These are phyloP conservation scores for Mycteria americana DNA, from an alignment of 2,797 vertebrate genomes.

Conservation along the genomic window DNA sequence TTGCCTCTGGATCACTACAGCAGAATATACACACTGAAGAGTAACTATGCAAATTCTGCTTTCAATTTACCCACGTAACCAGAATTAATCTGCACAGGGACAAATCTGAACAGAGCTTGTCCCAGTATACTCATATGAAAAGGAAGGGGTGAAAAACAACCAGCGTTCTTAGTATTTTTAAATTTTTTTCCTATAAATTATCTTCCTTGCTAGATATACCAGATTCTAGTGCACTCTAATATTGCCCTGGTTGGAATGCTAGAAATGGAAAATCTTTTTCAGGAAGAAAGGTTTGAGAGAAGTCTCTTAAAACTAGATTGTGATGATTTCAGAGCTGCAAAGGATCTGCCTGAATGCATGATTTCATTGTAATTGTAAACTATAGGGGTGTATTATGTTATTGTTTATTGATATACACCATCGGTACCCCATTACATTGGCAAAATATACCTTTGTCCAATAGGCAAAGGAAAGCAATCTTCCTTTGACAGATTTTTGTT, in stretches of 20 bases:
- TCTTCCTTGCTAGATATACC: not conserved
- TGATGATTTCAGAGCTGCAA: not conserved
- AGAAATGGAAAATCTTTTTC: not conserved
- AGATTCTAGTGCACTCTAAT: not conserved
- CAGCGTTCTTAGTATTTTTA: not conserved
- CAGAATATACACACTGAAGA: not conserved
- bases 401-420: not conserved
- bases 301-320: not conserved
- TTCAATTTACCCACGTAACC: not conserved
- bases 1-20: not conserved
- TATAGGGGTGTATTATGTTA: not conserved
- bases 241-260: not conserved
- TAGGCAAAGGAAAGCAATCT: not conserved
- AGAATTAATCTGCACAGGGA: not conserved
- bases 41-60: not conserved
- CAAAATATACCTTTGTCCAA: not conserved
- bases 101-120: not conserved
- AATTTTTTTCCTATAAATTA: not conserved
- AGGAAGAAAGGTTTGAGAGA: too few relatives aligned
- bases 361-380: not conserved
- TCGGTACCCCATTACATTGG: not conserved
- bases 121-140: not conserved
- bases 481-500: not conserved
- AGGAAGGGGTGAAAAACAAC: accelerated
- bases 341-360: not conserved